phyloP scores from a whole-genome alignment of 2,113 vertebrate species.

The Pipra filicauda region DNA sequence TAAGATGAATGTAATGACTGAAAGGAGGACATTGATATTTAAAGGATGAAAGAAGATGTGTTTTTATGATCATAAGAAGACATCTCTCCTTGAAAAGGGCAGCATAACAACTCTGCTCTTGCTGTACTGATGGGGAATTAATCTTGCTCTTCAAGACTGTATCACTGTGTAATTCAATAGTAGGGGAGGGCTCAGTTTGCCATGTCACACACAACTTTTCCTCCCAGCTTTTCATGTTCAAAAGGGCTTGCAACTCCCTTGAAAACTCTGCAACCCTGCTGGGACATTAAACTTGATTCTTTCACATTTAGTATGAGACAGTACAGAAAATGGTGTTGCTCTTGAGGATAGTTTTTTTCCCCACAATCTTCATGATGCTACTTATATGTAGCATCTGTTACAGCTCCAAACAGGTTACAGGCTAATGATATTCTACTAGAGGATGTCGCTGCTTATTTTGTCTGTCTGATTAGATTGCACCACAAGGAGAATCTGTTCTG shows the following conservation, averaged over 20 bases:
- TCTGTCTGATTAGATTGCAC: background rate
- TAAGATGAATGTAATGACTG: accelerated
- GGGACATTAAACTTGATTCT: background rate
- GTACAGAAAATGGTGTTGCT: background rate
- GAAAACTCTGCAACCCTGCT: background rate
- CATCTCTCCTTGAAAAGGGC: background rate
- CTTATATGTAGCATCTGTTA: background rate
- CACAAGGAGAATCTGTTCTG: background rate
- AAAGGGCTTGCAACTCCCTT: background rate
- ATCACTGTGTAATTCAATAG: background rate
- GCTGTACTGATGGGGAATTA: background rate
- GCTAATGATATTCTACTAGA: background rate
- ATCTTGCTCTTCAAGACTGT: background rate
- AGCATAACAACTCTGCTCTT: background rate
- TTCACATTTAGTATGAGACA: background rate
- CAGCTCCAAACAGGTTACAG: background rate
- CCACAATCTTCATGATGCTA: background rate
- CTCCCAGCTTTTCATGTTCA: background rate
- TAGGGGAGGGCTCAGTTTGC: background rate
- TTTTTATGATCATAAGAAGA: background rate
- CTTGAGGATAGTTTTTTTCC: background rate
- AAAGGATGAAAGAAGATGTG: background rate
- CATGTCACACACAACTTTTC: background rate
- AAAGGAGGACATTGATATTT: background rate
- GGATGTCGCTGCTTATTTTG: background rate